A percentile compares a stretch with the other conserved stretches of the same genome.
phyloP scores from a whole-genome alignment of 2,797 vertebrate species.

The Gadopsis marmoratus region DNA sequence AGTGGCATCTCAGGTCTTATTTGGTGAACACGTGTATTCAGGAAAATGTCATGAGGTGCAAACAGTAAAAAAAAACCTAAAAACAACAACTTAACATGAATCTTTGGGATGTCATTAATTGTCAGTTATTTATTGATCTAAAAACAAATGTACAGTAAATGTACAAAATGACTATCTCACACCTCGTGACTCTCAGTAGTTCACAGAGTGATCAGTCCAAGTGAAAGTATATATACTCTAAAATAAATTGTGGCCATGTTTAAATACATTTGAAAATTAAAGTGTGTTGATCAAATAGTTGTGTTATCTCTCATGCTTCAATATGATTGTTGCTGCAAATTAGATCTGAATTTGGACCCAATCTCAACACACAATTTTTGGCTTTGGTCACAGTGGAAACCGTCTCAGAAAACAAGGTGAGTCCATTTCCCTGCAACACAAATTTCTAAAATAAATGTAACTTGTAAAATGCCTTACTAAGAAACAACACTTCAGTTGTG shows the following conservation, averaged over 20 bases:
- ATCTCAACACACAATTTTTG: neutral
- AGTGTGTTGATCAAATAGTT: neutral
- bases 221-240: neutral
- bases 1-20: neutral
- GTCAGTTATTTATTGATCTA: neutral
- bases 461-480: no score
- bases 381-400: neutral
- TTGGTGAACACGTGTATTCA: neutral
- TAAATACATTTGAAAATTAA: neutral
- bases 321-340: neutral
- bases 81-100: neutral
- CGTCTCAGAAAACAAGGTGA: neutral
- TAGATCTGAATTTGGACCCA: neutral
- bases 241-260: neutral
- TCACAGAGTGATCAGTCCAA: neutral
- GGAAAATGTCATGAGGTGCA: no score
- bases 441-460: no score
- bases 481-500: neutral
- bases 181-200: slow-evolving; percentile 3
- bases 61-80: no score
- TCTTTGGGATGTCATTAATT: neutral
- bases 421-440: neutral
- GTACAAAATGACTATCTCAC: neutral
- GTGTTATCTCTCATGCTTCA: no score
- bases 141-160: neutral